Evolutionary conservation across 2,888 invertebrate species (phyloP).

Genomic region (Conomelus anceps): DNA sequence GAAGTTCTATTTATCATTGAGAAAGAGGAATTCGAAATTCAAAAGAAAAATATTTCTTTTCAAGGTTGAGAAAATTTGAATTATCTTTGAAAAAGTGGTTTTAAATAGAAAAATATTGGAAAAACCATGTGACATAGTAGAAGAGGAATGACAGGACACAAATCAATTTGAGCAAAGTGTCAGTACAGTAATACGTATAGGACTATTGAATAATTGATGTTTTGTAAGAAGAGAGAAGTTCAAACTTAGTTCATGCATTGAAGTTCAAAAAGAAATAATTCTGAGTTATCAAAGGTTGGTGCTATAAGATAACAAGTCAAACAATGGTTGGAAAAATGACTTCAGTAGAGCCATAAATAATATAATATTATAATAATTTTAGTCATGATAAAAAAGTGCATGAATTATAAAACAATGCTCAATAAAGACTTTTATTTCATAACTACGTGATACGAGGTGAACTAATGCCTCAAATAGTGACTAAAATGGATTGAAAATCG

Average conservation of each 20-base stretch:
- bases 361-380: background rate
- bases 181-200: background rate
- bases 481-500: background rate
- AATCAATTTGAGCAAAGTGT: background rate
- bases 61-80: too few species aligned
- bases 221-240: background rate
- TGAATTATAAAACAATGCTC: background rate
- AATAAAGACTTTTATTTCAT: background rate
- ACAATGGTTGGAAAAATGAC: background rate
- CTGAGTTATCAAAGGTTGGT: background rate
- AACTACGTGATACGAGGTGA: background rate
- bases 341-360: background rate
- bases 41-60: too few species aligned
- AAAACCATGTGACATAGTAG: too few species aligned
- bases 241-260: background rate
- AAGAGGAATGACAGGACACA: too few species aligned
- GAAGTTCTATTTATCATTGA: too few species aligned
- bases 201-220: background rate
- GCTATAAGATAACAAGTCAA: background rate
- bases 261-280: background rate
- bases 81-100: too few species aligned
- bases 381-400: background rate
- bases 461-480: background rate
- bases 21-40: too few species aligned
- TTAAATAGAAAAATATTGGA: too few species aligned